A percentile compares a stretch with the other conserved stretches of the same genome.
Evolutionary conservation across 2,113 vertebrate species (phyloP).

Genomic region (Hystrix cristata): DNA sequence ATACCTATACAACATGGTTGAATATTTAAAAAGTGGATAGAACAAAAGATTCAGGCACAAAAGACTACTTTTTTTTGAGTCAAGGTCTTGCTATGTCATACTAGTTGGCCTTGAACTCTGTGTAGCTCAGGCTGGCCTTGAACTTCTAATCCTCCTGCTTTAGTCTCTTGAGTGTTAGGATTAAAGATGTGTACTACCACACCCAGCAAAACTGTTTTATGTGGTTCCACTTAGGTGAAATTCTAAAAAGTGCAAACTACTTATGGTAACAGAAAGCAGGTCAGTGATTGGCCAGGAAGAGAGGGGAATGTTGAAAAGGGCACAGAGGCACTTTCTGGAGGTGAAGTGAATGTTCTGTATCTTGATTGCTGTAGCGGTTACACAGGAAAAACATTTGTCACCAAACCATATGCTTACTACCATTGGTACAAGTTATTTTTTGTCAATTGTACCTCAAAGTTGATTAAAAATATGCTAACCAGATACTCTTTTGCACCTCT

Average conservation of each 20-base stretch:
- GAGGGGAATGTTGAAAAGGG: not conserved
- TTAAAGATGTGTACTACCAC: not conserved
- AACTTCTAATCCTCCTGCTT: too few species aligned
- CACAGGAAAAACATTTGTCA: not conserved
- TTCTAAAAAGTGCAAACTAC: slow-evolving; percentile 9
- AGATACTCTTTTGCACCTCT: not conserved
- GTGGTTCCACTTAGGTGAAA: slow-evolving; percentile 30
- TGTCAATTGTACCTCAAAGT: slow-evolving; percentile 4
- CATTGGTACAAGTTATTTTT: not conserved
- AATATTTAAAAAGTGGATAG: not conserved
- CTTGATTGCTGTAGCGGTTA: not conserved
- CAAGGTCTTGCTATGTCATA: too few species aligned
- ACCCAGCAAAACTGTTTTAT: not conserved
- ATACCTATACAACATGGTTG: not conserved
- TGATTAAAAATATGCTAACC: not conserved
- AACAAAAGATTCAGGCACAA: not conserved
- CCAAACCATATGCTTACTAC: not conserved
- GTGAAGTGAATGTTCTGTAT: not conserved
- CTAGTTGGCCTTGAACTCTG: too few species aligned
- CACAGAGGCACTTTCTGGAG: not conserved
- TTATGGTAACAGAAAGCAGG: not conserved
- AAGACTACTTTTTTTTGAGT: not conserved
- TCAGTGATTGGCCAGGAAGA: not conserved
- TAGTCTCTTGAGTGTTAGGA: not conserved
- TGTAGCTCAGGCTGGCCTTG: too few species aligned